These are phyloP conservation scores for Neoniphon sammara DNA, from an alignment of 2,797 vertebrate species.

Conservation along the genomic window DNA sequence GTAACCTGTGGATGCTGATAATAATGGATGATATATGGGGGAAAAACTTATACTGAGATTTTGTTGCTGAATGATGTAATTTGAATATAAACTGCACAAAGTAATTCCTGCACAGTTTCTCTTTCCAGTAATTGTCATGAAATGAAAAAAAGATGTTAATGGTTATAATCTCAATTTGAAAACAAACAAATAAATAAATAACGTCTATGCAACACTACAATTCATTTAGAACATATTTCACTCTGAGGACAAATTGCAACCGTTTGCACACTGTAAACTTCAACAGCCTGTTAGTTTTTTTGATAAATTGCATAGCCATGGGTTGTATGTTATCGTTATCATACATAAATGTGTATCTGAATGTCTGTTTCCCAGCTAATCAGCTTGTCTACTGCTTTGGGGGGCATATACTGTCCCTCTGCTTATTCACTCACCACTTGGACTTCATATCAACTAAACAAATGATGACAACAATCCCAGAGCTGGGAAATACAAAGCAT, in stretches of 20 bases:
- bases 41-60: too few relatives aligned
- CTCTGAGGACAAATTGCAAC: background rate
- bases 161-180: too few relatives aligned
- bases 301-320: background rate
- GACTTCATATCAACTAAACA: constrained; percentile 49
- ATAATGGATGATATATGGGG: too few relatives aligned
- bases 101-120: too few relatives aligned
- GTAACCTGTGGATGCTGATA: too few relatives aligned
- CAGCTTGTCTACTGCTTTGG: constrained; percentile 7
- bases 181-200: too few relatives aligned
- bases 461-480: constrained; percentile 51
- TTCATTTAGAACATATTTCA: background rate
- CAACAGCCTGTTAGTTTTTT: background rate
- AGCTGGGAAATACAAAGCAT: constrained; percentile 57
- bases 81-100: background rate
- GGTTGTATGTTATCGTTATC: constrained; percentile 9
- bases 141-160: too few relatives aligned
- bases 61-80: background rate
- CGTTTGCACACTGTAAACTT: background rate
- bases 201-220: too few relatives aligned
- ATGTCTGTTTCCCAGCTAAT: constrained; percentile 29
- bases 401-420: background rate
- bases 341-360: background rate
- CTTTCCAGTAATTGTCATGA: too few relatives aligned
- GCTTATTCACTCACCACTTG: constrained; percentile 28